Base-by-base conservation (phyloP, 2,888 invertebrate genomes). In the Hipparchia semele region DNA sequence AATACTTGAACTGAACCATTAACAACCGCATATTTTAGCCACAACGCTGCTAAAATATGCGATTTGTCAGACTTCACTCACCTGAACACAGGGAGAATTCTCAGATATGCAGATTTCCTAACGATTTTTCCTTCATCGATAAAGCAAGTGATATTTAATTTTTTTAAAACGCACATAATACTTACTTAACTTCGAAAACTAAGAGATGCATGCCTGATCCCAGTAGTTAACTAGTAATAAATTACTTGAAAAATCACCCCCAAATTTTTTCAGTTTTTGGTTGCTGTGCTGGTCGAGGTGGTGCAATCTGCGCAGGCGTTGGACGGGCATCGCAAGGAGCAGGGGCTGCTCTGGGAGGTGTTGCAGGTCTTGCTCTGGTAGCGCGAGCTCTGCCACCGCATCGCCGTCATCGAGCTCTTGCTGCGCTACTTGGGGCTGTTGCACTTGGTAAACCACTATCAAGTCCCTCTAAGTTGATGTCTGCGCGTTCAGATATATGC, bases 351-450 rank as follows among this genome's bases (percentile, higher is more conserved):
- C 80, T 84, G 77, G 85, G 83, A 6, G 89, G 85, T 53, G 91
- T 91, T 77, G 85, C 88, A 39, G 91, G 90, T 8, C 84, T 89
- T 73, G 88, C 91, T 78, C 83, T 90, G 64, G 87, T 85, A 0
- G 83, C 89, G 33, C 81, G 82, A 53, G 83, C 85, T 12, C 77
- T 84, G 74, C 85, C 86, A 1, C 66, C 76, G n/a, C 68, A n/a
- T 0, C 76, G 73, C 54, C 75, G 81, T 2, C 82, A 85, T 73
- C 79, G 83, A 0, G 90, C 87, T 39, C 79, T 90, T 53, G 87
- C 83, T 9, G 86, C 86, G 67, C 81, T 92, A 73, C 87, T 92
- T 13, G 92, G 92, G 0, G 93, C 92, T 54, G 90, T 91, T 10
- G 92, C 92, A 0, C 84, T 92, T 1, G 92, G 92, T 90, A 75